A percentile compares a stretch with the other conserved stretches of the same genome.
Evolutionary conservation across 2,888 invertebrate genomes (phyloP).

Genomic region (Drosophila meridionalis): DNA sequence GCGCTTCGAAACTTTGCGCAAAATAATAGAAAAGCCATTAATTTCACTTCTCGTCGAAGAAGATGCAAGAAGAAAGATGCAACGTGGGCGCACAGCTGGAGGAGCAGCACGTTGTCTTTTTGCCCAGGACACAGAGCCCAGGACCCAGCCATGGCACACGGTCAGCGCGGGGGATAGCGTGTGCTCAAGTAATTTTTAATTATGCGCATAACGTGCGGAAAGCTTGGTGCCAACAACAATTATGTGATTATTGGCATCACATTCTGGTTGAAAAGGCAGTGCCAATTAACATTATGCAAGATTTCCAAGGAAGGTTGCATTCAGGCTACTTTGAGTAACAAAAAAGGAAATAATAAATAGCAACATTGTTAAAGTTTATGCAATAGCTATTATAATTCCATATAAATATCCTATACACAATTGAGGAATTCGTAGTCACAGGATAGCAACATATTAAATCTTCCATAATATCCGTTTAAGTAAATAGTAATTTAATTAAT

Average conservation of each 20-base stretch:
- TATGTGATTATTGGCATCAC: constrained; percentile 65
- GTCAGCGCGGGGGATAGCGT: constrained; percentile 21
- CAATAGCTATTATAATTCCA: not conserved
- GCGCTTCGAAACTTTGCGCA: constrained; percentile 79
- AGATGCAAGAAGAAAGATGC: constrained; percentile 27
- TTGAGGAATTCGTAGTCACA: not conserved
- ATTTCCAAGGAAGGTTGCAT: constrained; percentile 2
- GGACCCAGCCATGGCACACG: constrained; percentile 40
- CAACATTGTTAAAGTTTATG: constrained; percentile 2
- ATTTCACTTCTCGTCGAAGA: constrained; percentile 79
- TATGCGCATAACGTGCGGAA: constrained; percentile 74
- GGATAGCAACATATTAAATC: not conserved
- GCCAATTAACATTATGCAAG: constrained; percentile 17
- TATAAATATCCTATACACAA: constrained; percentile 4
- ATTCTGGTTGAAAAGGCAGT: constrained; percentile 12
- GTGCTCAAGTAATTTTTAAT: constrained; percentile 72
- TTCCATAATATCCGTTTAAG: not conserved
- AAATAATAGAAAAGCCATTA: constrained; percentile 79
- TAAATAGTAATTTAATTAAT: not conserved
- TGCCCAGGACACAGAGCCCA: not conserved
- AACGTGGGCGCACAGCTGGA: constrained; percentile 3
- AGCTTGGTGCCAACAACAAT: constrained; percentile 52
- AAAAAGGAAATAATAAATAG: not conserved
- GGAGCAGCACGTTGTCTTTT: constrained; percentile 21
- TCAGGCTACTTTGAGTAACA: constrained; percentile 7